Percentiles rank a stretch among this genome's conserved stretches.
Conservation (phyloP, 2,797 vertebrate genomes). For the Sebastiscus albofasciatus region DNA sequence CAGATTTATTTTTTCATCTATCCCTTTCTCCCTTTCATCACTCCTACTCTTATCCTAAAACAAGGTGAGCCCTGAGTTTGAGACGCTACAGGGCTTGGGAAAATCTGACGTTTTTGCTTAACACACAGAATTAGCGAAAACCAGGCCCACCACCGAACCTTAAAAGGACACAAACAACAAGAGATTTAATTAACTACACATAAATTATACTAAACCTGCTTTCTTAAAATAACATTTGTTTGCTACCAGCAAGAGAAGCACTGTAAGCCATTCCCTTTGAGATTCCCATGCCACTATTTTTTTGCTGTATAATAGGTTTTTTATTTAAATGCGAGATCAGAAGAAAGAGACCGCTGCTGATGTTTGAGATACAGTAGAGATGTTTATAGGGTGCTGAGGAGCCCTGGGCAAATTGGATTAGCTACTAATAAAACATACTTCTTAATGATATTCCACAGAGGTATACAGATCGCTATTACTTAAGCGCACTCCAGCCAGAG, state of each 20-base stretch:
- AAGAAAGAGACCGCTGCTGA: constrained; percentile 83
- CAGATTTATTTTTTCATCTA: constrained; percentile 74
- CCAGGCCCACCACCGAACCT: constrained; percentile 75
- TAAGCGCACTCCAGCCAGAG: constrained; percentile 60
- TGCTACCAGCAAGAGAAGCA: constrained; percentile 85
- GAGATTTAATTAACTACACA: constrained; percentile 89
- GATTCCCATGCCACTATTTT: constrained; percentile 82
- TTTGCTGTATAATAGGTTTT: constrained; percentile 89
- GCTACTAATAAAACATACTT: constrained; percentile 81
- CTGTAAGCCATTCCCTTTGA: constrained; percentile 77
- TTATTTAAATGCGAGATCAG: constrained; percentile 88
- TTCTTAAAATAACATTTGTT: constrained; percentile 90
- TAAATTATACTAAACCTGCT: constrained; percentile 87
- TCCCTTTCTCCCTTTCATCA: constrained; percentile 67
- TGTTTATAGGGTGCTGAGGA: constrained; percentile 78
- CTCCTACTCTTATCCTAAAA: constrained; percentile 66
- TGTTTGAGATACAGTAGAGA: constrained; percentile 79
- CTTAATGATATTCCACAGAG: constrained; percentile 81
- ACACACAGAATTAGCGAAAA: constrained; percentile 80
- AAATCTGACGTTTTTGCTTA: constrained; percentile 85
- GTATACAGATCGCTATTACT: constrained; percentile 63
- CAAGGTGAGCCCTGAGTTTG: constrained; percentile 75
- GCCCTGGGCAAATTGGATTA: constrained; percentile 80
- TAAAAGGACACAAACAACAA: constrained; percentile 86
- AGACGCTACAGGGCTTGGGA: constrained; percentile 72